Evolutionary conservation across 1,140 invertebrate genomes (phyloP), one percentile per base, ranked within the genome.

Genomic region (Holotrichia oblita): DNA sequence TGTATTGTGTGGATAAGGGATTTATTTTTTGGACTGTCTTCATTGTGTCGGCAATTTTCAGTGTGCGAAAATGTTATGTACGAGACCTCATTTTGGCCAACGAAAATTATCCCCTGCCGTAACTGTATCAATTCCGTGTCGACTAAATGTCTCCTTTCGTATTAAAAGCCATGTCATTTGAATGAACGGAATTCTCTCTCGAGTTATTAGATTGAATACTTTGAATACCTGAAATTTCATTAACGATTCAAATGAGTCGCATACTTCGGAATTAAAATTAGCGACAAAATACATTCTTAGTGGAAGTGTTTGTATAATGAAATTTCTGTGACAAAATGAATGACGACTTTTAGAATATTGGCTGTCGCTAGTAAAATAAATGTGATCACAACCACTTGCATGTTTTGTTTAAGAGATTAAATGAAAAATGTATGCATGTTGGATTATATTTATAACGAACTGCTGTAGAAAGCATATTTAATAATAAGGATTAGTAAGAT

Each of bases 191-290:
- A 69, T 69, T 69, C 61, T 27, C 61, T 27, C 8, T 69, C 12
- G 10, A 27, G 12, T 22, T 69, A 27, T 17, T 27, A 4, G 61
- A 69, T 55, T 14, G 48, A 69, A 27, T 69, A 27, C 3, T 69
- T 34, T 24, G 22, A 24, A 69, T 69, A 34, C 61, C 61, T 69
- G 20, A 12, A 69, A 69, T 69, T 69, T 34, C 61, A 69, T 69
- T 69, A 69, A 27, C 22, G 20, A 27, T 3, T 17, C 27, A 34
- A 69, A 69, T 69, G 61, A 27, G 22, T 69, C 22, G 20, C 6
- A 69, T 69, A 69, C 22, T 69, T 69, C 61, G 22, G 10, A 22
- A 27, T 69, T 69, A 69, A 10, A 27, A 17, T 9, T 69, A 27
- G 3, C 22, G 61, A 12, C 3, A 8, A 9, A 27, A 9, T 22